Base-by-base conservation (phyloP, 2,888 invertebrate species). In the Tuta absoluta region DNA sequence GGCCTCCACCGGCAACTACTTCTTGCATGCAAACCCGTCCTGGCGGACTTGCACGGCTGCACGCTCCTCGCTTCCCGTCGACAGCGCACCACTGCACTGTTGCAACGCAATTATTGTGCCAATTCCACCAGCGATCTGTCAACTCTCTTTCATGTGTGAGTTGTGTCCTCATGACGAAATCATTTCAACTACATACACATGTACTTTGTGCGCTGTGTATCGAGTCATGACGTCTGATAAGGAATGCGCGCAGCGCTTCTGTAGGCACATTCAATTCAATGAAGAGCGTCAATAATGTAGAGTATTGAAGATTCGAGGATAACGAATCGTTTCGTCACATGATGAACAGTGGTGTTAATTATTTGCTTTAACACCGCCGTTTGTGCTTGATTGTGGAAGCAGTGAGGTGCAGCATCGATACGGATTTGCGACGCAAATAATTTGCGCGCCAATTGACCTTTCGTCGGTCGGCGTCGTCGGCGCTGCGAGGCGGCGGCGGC, bases 361-460 rank as follows among this genome's bases (percentile, higher is more conserved):
- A 63, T 70, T 65, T 65, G 56, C 63, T 71, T 76, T 71, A 74
- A 72, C 74, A 71, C 65, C 67, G 61, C 66, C 67, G 60, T 67
- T 68, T 65, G 58, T 69, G 17, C 5, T 45, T 45, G 71, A 70
- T 71, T 74, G 76, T 73, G 73, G 69, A 69, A 74, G 67, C 71
- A 75, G 70, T 79, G 81, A 88, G 75, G 79, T 86, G 80, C 81
- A 86, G 80, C 82, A 77, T 71, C 79, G 81, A 71, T 85, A 82
- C 80, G 81, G 85, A 84, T 89, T 87, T 87, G 89, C 89, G 89
- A 91, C 90, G 89, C 87, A 91, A 91, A 91, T 91, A 90, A 90
- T 91, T 90, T 90, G 90, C 87, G 89, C 89, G 91, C 89, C 90
- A 91, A 91, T 91, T 91, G 91, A 91, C 91, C 91, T 91, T 91